A percentile compares a stretch with the other conserved stretches of the same genome.
Evolutionary conservation across 2,113 vertebrate species (phyloP).

Genomic region (Saccopteryx leptura): DNA sequence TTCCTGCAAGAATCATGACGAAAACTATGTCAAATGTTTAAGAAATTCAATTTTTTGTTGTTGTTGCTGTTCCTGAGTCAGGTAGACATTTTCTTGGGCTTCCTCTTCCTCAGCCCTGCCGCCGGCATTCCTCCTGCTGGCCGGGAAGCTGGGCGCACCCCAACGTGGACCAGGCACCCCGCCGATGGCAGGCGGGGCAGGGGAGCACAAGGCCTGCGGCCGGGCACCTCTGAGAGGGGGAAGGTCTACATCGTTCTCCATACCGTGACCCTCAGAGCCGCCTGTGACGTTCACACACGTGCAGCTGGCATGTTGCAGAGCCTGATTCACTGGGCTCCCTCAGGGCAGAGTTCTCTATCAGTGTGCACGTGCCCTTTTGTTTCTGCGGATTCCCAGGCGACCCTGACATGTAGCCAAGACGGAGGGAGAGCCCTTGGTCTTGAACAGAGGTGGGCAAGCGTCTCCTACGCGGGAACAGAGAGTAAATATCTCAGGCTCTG

Average conservation of each 20-base stretch:
- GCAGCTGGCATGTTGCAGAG: background rate
- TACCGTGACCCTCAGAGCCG: background rate
- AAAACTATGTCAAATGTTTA: constrained; percentile 25
- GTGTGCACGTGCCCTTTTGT: background rate
- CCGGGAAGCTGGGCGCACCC: background rate
- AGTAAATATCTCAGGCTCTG: background rate
- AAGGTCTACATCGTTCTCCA: background rate
- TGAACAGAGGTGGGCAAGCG: background rate
- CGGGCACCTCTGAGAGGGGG: background rate
- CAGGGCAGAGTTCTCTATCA: background rate
- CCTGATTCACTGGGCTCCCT: background rate
- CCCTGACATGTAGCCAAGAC: background rate
- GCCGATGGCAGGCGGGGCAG: background rate
- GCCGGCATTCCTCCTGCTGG: background rate
- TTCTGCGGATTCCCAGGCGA: background rate
- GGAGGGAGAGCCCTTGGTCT: background rate
- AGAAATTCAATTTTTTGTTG: constrained; percentile 27
- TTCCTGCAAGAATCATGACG: background rate
- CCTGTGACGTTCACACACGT: background rate
- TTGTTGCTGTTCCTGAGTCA: background rate
- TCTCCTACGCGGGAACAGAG: background rate
- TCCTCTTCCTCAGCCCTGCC: background rate
- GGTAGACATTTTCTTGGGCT: background rate
- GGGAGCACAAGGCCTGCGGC: background rate
- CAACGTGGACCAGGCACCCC: background rate